Evolutionary conservation across 2,888 invertebrate genomes (phyloP).

Genomic region (Mystacides longicornis): DNA sequence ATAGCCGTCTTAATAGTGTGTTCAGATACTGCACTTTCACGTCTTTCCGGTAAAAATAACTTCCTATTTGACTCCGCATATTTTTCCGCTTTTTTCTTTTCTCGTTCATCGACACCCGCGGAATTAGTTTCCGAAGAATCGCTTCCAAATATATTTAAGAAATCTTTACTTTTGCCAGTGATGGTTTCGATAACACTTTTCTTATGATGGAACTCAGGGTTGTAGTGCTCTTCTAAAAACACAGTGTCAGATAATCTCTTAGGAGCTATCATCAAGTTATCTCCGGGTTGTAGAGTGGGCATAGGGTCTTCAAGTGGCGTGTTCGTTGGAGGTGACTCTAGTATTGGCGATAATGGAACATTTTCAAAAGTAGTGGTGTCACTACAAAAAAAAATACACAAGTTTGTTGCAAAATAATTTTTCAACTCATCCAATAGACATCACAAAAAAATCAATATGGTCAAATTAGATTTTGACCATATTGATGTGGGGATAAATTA

Average conservation of each 20-base stretch:
- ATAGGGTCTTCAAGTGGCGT: conserved; percentile 29
- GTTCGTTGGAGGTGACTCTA: background rate
- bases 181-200: conserved; percentile 43
- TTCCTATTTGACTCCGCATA: conserved; percentile 42
- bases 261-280: conserved; percentile 51
- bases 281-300: conserved; percentile 56
- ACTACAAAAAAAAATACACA: too few relatives aligned
- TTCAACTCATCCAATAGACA: too few relatives aligned
- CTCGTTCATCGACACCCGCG: conserved; percentile 40
- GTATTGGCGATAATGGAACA: conserved; percentile 13
- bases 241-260: conserved; percentile 29
- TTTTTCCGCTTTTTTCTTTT: conserved; percentile 44
- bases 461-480: too few relatives aligned
- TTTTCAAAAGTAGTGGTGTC: background rate
- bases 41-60: conserved; percentile 38
- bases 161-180: conserved; percentile 41
- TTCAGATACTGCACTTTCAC: conserved; percentile 19
- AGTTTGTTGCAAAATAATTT: background rate
- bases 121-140: conserved; percentile 43
- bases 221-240: conserved; percentile 29
- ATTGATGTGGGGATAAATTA: too few relatives aligned
- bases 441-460: too few relatives aligned
- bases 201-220: conserved; percentile 35
- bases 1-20: background rate
- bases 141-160: conserved; percentile 37